phyloP scores from a whole-genome alignment of 2,888 invertebrate species.

The Leptura quadrifasciata region DNA sequence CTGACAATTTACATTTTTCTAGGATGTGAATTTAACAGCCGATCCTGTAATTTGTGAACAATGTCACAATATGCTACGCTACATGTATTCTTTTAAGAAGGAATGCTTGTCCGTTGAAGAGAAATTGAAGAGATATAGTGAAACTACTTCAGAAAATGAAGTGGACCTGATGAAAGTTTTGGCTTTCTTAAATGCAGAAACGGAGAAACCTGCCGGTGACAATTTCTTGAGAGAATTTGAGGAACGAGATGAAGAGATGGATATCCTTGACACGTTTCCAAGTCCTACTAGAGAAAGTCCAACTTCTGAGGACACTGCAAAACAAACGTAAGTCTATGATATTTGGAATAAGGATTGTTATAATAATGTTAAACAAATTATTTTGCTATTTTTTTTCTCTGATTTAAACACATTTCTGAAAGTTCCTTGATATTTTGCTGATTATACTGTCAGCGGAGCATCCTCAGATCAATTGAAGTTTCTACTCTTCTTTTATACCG shows the following conservation, averaged over 20 bases:
- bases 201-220: neutral
- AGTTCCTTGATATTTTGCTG: too few species aligned
- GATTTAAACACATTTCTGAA: too few species aligned
- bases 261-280: conserved; percentile 25
- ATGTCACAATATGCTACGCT: conserved; percentile 11
- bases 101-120: conserved; percentile 24
- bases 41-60: conserved; percentile 5
- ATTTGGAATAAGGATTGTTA: too few species aligned
- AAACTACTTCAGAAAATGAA: neutral
- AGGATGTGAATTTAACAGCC: conserved; percentile 3
- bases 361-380: too few species aligned
- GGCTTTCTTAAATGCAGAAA: neutral
- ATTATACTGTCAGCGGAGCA: too few species aligned
- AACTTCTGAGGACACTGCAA: neutral
- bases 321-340: neutral
- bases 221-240: conserved; percentile 29
- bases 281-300: neutral
- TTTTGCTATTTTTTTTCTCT: too few species aligned
- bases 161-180: conserved; percentile 15
- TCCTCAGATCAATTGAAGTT: too few species aligned
- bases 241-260: conserved; percentile 20
- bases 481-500: too few species aligned
- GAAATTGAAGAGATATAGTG: neutral
- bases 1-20: neutral
- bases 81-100: conserved; percentile 15